Evolutionary conservation across 1,140 invertebrate species (phyloP), one percentile per base, ranked within the genome.

Genomic region (Psix sp.): DNA sequence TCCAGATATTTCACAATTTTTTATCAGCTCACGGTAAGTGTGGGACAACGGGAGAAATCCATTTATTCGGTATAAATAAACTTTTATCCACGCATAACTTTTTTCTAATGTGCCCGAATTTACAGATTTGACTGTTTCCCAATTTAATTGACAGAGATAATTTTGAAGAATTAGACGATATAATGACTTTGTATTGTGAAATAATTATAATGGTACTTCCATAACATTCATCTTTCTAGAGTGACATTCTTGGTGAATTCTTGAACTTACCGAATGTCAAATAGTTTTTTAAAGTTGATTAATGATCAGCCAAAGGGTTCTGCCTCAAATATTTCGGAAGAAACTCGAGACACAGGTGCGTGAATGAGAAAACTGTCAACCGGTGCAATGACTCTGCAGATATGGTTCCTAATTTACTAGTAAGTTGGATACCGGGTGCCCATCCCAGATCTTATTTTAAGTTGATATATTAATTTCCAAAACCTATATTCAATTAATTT

Each of bases 231-330:
- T 17, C 18, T 42, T 42, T n/a, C 4, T 21, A 6, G 4, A 9
- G 5, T 7, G 18, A 5, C 15, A 13, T 24, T 42, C 18, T 21
- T 13, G n/a, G 5, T 13, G 33, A 11, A 35, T 35, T 35, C 13
- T 13, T 3, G 6, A 36, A 29, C 17, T 51, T 18, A 51, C 20
- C 5, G 7, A 14, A 15, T 51, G 20, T 39, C 21, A n/a, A 33
- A 51, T 39, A 24, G 7, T 1, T 49, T 51, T 39, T 17, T 26
- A 7, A 26, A 26, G 10, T 26, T 51, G 48, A 51, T 51, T 51
- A 51, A 51, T 51, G 48, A 26, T 16, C 16, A 51, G 38, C 33
- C 24, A 39, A 51, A 21, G 26, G 15, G 48, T 26, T 11, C 21
- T 51, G 46, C 36, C n/a, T 49, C 35, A 39, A 24, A 7, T 10